Conservation (phyloP, 1,140 invertebrate species). For the Drosophila ohnishii region DNA sequence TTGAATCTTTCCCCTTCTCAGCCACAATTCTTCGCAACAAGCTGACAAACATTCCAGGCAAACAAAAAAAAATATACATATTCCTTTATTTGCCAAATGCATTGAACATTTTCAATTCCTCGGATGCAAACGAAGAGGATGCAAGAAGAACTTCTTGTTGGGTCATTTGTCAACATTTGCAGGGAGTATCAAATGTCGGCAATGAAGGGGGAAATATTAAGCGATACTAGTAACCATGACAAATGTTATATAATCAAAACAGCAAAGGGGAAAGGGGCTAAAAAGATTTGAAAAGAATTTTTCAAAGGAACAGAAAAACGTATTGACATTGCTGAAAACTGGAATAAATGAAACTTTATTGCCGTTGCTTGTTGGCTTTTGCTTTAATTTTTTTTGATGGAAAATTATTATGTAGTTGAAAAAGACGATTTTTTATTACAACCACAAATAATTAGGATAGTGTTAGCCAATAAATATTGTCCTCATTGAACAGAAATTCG, state of each 20-base stretch:
- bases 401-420: background rate
- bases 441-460: too few species aligned
- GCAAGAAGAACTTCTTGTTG: conserved; percentile 23
- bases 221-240: conserved; percentile 46
- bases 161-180: conserved; percentile 74
- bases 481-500: too few species aligned
- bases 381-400: background rate
- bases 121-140: conserved; percentile 8
- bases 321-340: background rate
- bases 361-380: background rate
- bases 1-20: conserved; percentile 2
- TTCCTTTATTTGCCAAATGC: conserved; percentile 66
- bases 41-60: conserved; percentile 54
- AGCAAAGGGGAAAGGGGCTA: background rate
- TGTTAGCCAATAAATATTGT: too few species aligned
- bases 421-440: too few species aligned
- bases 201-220: conserved; percentile 1
- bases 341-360: background rate
- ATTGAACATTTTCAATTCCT: conserved; percentile 52
- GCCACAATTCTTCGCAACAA: conserved; percentile 50
- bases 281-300: background rate
- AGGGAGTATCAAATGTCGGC: conserved; percentile 66
- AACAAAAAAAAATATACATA: conserved; percentile 17
- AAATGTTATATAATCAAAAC: conserved; percentile 66
- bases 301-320: background rate